phyloP scores from a whole-genome alignment of 2,113 vertebrate genomes.

The Spilogale gracilis region DNA sequence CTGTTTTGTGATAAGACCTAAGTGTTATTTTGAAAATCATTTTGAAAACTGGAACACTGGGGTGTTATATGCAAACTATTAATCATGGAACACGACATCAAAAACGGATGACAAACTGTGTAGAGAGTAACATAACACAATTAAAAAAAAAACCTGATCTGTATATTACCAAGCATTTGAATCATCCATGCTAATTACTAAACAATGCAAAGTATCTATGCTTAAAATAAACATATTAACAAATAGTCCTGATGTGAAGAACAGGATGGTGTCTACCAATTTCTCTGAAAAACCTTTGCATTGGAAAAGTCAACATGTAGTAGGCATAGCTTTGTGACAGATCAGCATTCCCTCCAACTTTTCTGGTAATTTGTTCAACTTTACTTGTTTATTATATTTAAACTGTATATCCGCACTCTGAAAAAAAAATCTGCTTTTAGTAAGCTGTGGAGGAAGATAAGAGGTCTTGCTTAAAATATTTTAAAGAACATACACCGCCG shows the following conservation, averaged over 20 bases:
- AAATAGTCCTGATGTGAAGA: neutral
- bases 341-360: neutral
- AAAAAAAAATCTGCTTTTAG: slow-evolving; percentile 16
- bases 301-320: neutral
- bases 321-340: neutral
- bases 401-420: neutral
- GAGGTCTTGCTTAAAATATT: neutral
- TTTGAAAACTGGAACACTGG: neutral
- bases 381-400: slow-evolving; percentile 5
- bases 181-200: slow-evolving; percentile 28
- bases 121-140: too few species aligned
- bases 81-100: too few species aligned
- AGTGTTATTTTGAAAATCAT: slow-evolving; percentile 42
- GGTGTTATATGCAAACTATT: too few species aligned
- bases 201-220: neutral
- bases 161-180: slow-evolving; percentile 6
- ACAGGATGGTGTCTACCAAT: neutral
- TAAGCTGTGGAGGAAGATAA: neutral
- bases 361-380: neutral
- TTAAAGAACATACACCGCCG: neutral
- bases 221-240: slow-evolving; percentile 19
- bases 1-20: neutral
- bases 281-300: neutral
- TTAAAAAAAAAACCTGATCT: neutral
- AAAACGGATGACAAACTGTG: too few species aligned